These are phyloP conservation scores for Pristionchus japonicus DNA, from an alignment of 2,888 invertebrate genomes.

Conservation along the genomic window DNA sequence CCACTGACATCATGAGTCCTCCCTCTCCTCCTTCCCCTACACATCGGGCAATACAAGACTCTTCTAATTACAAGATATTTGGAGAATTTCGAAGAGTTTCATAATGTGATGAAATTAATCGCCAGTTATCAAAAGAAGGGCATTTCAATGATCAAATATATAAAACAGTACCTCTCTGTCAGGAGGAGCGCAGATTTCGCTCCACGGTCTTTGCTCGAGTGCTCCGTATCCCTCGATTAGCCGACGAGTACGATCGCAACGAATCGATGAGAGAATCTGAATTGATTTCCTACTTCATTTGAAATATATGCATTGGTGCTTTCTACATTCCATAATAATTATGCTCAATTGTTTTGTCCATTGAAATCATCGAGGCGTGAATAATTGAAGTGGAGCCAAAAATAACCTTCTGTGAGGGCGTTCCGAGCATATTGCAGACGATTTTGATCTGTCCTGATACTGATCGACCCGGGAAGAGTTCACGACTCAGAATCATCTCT, in stretches of 20 bases:
- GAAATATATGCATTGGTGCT: too few species aligned
- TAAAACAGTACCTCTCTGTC: conserved; percentile 46
- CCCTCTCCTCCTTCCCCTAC: too few species aligned
- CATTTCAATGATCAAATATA: neutral
- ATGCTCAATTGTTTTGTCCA: neutral
- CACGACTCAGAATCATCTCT: conserved; percentile 70
- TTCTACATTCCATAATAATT: neutral
- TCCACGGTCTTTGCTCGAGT: conserved; percentile 56
- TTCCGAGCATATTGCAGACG: conserved; percentile 65
- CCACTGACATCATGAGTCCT: too few species aligned
- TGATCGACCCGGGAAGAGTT: conserved; percentile 69
- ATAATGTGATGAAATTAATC: too few species aligned
- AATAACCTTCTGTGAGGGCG: conserved; percentile 64
- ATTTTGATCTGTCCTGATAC: conserved; percentile 71
- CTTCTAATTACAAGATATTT: too few species aligned
- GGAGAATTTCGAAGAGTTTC: too few species aligned
- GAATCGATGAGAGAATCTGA: conserved; percentile 65
- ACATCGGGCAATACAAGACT: too few species aligned
- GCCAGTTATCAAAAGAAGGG: too few species aligned
- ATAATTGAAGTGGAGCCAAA: too few species aligned
- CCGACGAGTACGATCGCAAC: conserved; percentile 67
- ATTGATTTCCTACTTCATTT: neutral
- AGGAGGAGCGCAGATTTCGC: conserved; percentile 56
- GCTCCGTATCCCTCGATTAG: conserved; percentile 63
- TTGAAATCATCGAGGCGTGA: neutral